These are phyloP conservation scores for Chionis minor DNA, from an alignment of 2,113 vertebrate species.

Conservation along the genomic window DNA sequence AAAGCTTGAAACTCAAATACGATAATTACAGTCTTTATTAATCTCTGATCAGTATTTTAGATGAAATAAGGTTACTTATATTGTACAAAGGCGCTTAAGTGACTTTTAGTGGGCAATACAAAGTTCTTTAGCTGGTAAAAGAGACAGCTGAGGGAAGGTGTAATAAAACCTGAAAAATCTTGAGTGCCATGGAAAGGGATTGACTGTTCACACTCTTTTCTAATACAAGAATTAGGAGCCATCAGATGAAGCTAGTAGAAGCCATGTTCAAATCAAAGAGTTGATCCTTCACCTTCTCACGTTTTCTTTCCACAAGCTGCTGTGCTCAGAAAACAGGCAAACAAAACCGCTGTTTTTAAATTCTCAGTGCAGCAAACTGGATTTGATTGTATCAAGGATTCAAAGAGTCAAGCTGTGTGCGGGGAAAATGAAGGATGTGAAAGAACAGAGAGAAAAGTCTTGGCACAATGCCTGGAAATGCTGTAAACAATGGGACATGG, in stretches of 20 bases:
- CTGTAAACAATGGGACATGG: not conserved
- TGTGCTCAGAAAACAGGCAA: not conserved
- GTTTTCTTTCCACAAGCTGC: not conserved
- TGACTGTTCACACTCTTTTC: not conserved
- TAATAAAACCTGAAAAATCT: not conserved
- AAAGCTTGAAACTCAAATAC: not conserved
- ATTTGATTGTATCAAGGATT: not conserved
- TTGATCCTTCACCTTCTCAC: not conserved
- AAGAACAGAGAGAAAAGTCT: not conserved
- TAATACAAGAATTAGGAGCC: not conserved
- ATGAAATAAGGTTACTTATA: not conserved
- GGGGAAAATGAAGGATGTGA: not conserved
- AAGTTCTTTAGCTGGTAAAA: not conserved
- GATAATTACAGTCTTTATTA: not conserved
- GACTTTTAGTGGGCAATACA: not conserved
- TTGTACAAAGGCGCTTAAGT: not conserved
- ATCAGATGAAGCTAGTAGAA: not conserved
- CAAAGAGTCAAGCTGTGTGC: not conserved
- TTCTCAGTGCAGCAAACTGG: not conserved
- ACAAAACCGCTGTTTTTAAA: not conserved
- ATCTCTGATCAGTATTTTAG: not conserved
- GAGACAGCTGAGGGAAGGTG: not conserved
- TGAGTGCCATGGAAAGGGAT: not conserved
- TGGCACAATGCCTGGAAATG: conserved; percentile 31
- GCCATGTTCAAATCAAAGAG: not conserved